Base-by-base conservation (phyloP, 2,797 vertebrate species). In the Myiotriccus ornatus region DNA sequence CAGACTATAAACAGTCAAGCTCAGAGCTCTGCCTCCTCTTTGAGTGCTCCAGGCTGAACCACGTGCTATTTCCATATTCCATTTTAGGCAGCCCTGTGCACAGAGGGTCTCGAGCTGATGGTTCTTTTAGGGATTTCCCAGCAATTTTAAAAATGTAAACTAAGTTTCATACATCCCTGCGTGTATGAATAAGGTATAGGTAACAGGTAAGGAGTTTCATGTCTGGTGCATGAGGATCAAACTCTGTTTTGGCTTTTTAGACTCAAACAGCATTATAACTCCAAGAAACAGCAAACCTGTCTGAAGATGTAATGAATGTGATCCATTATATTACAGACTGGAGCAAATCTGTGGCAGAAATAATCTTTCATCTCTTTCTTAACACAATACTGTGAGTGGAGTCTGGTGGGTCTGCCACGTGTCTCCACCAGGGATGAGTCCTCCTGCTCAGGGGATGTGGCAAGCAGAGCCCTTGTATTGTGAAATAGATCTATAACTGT, bases 211-310 rank as follows among this genome's bases (percentile, higher is more conserved):
- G 35, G 43, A 57, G 17, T 27, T 62, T 71, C 20, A 17, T 0
- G 0, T 7, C 47, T 53, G 8, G 13, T 28, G 5, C 6, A 0
- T 6, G 13, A 71, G 24, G 30, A n/a, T 37, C 46, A 34, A 76
- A 25, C 43, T 56, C 56, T 34, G 28, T 32, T 73, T 68, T 84
- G 34, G 18, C 67, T 70, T 25, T 34, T 24, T 30, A 22, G 37
- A 15, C n/a, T 20, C 5, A 8, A 57, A 28, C 10, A 46, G 17
- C 20, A 2, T 41, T 41, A 2, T 3, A 28, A 20, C 4, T 44
- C 18, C 28, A 53, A 32, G 37, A 55, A 41, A 53, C 13, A 62
- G 57, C 49, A 86, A 60, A 41, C 12, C 12, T 20, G 5, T 41
- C 49, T 78, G 59, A 59, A 62, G 50, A 4, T 28, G 5, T 20